Conservation (phyloP, 2,888 invertebrate genomes). For the Cetonia aurata region DNA sequence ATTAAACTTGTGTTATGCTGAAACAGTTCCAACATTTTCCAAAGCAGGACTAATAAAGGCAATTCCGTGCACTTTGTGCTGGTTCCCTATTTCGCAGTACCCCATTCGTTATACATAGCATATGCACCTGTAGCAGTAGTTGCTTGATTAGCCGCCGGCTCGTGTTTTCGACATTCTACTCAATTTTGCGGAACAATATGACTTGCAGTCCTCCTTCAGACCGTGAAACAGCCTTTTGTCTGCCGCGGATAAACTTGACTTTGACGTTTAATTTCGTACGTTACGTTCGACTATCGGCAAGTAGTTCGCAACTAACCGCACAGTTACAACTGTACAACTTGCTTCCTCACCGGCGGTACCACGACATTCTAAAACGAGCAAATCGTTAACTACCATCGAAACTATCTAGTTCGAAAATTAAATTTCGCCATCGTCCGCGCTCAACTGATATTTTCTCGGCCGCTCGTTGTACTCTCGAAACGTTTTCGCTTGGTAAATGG, state of each 20-base stretch:
- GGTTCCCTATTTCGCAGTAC: too few species aligned
- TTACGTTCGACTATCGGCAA: slow-evolving; percentile 6
- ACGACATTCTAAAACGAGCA: not conserved
- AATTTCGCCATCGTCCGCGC: slow-evolving; percentile 5
- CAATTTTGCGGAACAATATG: too few species aligned
- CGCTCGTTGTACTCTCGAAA: not conserved
- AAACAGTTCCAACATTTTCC: too few species aligned
- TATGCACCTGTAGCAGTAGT: too few species aligned
- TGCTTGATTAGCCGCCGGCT: too few species aligned
- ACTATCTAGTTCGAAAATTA: slow-evolving; percentile 15
- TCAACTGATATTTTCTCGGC: not conserved
- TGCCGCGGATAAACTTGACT: slow-evolving; percentile 12
- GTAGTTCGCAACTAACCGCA: slow-evolving; percentile 21
- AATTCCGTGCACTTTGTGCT: too few species aligned
- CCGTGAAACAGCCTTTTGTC: not conserved
- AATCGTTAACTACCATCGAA: slow-evolving; percentile 18
- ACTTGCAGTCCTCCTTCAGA: too few species aligned
- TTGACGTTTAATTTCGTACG: slow-evolving; percentile 20
- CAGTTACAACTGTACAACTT: slow-evolving; percentile 9
- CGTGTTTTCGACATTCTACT: too few species aligned
- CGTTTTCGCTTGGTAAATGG: too few species aligned
- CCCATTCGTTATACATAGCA: too few species aligned
- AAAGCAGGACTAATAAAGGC: too few species aligned
- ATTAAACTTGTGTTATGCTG: too few species aligned
- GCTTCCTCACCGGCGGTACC: not conserved